These are phyloP conservation scores for Acrocera orbiculus DNA, from an alignment of 2,888 invertebrate genomes.

Conservation along the genomic window DNA sequence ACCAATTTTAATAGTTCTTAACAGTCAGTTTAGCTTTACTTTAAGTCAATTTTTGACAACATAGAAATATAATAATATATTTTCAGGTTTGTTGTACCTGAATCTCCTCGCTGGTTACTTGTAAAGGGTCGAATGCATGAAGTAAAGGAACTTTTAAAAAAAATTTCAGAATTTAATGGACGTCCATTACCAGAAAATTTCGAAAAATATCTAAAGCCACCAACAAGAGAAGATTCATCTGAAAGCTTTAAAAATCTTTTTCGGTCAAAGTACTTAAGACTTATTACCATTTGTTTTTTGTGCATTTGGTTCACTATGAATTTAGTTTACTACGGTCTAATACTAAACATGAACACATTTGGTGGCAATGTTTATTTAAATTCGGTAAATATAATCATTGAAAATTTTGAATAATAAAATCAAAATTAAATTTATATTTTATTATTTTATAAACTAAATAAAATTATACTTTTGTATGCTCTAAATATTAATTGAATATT, in stretches of 20 bases:
- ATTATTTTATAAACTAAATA: background rate
- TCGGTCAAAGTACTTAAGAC: conserved; percentile 42
- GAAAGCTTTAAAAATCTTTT: conserved; percentile 47
- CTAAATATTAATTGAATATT: background rate
- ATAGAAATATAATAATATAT: no score
- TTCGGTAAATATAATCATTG: conserved; percentile 36
- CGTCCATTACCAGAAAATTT: conserved; percentile 45
- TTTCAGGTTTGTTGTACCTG: conserved; percentile 57
- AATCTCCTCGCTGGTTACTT: conserved; percentile 62
- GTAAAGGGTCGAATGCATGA: conserved; percentile 54
- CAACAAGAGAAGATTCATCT: conserved; percentile 33
- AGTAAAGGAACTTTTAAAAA: conserved; percentile 44
- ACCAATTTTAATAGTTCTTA: no score
- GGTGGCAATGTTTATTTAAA: conserved; percentile 59
- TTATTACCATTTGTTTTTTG: conserved; percentile 51
- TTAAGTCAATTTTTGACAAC: no score
- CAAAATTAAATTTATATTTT: background rate
- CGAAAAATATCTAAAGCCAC: conserved; percentile 45
- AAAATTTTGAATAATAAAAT: no score
- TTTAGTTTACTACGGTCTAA: conserved; percentile 35
- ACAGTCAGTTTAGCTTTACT: no score
- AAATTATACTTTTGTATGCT: background rate
- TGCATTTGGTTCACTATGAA: conserved; percentile 57
- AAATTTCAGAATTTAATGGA: conserved; percentile 47
- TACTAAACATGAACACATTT: conserved; percentile 56